Conservation (phyloP, 2,888 invertebrate genomes). For the Nysson spinosus region DNA sequence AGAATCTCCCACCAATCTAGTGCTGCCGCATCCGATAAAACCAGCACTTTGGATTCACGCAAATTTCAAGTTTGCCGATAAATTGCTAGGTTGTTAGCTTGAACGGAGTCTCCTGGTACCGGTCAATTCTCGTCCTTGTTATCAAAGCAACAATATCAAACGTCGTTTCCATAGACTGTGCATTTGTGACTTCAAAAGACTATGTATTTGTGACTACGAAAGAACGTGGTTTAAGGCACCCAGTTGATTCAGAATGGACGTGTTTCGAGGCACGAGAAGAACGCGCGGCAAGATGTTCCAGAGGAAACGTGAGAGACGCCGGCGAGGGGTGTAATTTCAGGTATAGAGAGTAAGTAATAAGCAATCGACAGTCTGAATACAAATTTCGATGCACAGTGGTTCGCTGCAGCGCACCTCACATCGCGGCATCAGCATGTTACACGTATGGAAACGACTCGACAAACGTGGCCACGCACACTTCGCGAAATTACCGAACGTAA, state of each 20-base stretch:
- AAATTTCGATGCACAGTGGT: slow-evolving; percentile 60
- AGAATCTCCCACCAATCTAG: slow-evolving; percentile 10
- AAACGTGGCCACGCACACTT: slow-evolving; percentile 4
- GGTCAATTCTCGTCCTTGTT: slow-evolving; percentile 60
- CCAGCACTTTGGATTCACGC: slow-evolving; percentile 65
- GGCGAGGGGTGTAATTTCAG: slow-evolving; percentile 69
- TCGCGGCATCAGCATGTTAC: slow-evolving; percentile 25
- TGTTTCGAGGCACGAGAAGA: background rate
- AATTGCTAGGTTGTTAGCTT: slow-evolving; percentile 57
- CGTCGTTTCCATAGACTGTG: background rate
- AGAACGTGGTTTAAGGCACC: too few relatives aligned
- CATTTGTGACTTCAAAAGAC: too few relatives aligned
- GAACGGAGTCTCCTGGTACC: slow-evolving; percentile 40
- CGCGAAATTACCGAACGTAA: too few relatives aligned
- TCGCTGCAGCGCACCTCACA: slow-evolving; percentile 13
- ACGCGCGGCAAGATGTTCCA: background rate
- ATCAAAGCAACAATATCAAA: slow-evolving; percentile 38
- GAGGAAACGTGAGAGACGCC: slow-evolving; percentile 65
- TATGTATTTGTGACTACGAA: too few relatives aligned
- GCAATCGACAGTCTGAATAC: slow-evolving; percentile 69
- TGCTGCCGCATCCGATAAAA: slow-evolving; percentile 43
- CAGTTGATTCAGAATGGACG: too few relatives aligned
- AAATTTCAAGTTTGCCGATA: slow-evolving; percentile 67
- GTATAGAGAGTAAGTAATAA: slow-evolving; percentile 66
- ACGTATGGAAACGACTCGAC: slow-evolving; percentile 4